phyloP scores from a whole-genome alignment of 37 sponge, comb jelly and placozoan species.

The Sycon ciliatum region DNA sequence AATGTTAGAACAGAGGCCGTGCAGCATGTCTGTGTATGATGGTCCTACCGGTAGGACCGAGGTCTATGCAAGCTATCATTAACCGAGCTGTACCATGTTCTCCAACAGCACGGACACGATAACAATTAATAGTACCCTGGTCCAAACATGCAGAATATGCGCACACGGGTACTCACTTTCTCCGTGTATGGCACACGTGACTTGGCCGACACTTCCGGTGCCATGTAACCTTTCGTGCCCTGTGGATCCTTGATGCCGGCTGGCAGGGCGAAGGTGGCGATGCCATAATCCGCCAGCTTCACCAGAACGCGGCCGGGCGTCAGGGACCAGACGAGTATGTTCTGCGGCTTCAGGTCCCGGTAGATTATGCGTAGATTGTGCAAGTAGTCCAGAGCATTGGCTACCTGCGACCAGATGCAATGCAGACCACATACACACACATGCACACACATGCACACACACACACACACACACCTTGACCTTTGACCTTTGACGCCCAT shows the following conservation, averaged over 20 bases:
- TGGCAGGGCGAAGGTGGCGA: conserved; percentile 6
- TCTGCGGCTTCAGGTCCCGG: conserved; percentile 25
- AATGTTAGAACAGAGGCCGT: too few relatives aligned
- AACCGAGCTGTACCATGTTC: too few relatives aligned
- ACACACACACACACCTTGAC: too few relatives aligned
- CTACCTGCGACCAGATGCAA: conserved; percentile 27
- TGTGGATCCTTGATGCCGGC: background rate
- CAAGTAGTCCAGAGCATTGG: conserved; percentile 20
- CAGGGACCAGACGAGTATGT: conserved; percentile 27
- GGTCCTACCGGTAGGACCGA: too few relatives aligned
- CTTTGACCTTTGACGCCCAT: too few relatives aligned
- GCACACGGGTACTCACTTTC: conserved; percentile 1
- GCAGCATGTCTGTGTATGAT: too few relatives aligned
- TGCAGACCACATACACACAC: too few relatives aligned
- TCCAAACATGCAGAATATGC: background rate
- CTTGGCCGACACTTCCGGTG: conserved; percentile 19
- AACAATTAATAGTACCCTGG: too few relatives aligned
- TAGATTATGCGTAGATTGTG: conserved; percentile 27
- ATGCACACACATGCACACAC: too few relatives aligned
- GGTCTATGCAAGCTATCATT: too few relatives aligned
- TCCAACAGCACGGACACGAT: too few relatives aligned
- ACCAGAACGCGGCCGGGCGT: background rate
- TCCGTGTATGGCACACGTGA: background rate
- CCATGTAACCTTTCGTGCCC: conserved; percentile 32
- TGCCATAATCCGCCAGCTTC: conserved; percentile 31